Percentiles rank a stretch among this genome's conserved stretches.
Evolutionary conservation across 1,140 invertebrate genomes (phyloP).

Genomic region (Drosophila paulistorum): DNA sequence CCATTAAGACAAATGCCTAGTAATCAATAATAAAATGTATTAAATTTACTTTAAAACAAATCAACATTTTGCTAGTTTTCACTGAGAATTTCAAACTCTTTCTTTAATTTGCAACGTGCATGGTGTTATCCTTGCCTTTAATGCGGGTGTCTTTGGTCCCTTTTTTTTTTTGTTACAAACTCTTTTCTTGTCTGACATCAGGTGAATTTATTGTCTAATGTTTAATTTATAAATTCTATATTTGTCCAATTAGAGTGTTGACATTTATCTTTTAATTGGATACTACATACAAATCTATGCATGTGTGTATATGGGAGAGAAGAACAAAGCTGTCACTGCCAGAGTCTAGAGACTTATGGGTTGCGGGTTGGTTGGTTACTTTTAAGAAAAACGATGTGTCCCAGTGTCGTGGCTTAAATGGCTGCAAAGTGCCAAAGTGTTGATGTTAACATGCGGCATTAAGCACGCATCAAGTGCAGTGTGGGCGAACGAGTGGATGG

Average conservation of each 20-base stretch:
- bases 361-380: slow-evolving; percentile 16
- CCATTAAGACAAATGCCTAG: neutral
- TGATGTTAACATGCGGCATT: slow-evolving; percentile 64
- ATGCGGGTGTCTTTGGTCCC: too few species aligned
- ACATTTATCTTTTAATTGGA: slow-evolving; percentile 39
- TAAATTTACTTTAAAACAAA: too few species aligned
- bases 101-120: too few species aligned
- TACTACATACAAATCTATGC: neutral
- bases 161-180: neutral
- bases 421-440: slow-evolving; percentile 57
- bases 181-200: slow-evolving; percentile 1
- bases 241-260: slow-evolving; percentile 35
- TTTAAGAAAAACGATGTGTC: neutral
- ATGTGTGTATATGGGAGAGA: neutral
- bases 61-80: too few species aligned
- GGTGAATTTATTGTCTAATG: slow-evolving; percentile 8
- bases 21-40: neutral
- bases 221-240: slow-evolving; percentile 22
- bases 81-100: too few species aligned
- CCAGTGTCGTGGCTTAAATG: slow-evolving; percentile 43
- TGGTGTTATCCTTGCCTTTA: too few species aligned
- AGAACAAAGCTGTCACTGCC: slow-evolving; percentile 28
- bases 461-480: slow-evolving; percentile 68
- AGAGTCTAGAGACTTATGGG: slow-evolving; percentile 23
- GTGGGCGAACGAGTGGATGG: slow-evolving; percentile 6